phyloP scores from a whole-genome alignment of 2,113 vertebrate genomes.

The Sander lucioperca region DNA sequence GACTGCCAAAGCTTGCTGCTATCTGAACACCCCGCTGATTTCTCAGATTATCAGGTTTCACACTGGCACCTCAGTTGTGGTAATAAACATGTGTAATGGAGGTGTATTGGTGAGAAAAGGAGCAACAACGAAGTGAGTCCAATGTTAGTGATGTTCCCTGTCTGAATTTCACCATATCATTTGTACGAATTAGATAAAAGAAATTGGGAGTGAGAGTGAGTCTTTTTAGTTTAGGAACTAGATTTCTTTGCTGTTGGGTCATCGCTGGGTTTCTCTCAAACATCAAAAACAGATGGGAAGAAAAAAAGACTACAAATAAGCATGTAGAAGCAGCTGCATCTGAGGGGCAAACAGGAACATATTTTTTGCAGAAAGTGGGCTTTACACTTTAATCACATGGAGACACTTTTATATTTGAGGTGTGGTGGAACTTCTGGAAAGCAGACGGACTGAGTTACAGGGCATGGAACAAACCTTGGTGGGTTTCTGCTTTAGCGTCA shows the following conservation, averaged over 20 bases:
- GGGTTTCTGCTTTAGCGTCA: conserved; percentile 29
- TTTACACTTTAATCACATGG: conserved; percentile 26
- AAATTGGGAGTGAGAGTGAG: not conserved
- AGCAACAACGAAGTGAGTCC: conserved; percentile 48
- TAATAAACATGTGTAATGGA: conserved; percentile 61
- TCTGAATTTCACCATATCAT: conserved; percentile 12
- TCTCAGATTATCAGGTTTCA: conserved; percentile 70
- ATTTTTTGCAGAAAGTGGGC: conserved; percentile 37
- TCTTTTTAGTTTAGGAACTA: conserved; percentile 17
- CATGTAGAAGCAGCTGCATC: conserved; percentile 34
- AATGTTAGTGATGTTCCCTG: not conserved
- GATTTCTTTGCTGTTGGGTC: conserved; percentile 50
- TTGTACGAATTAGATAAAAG: not conserved
- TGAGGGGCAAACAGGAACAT: conserved; percentile 39
- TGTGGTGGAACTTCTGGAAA: conserved; percentile 29
- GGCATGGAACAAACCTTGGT: conserved; percentile 1
- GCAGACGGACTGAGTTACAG: conserved; percentile 32
- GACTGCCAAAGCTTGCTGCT: conserved; percentile 37
- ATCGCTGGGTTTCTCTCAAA: conserved; percentile 40
- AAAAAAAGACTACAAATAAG: conserved; percentile 38
- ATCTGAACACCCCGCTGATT: conserved; percentile 62
- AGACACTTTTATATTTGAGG: conserved; percentile 25
- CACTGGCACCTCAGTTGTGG: conserved; percentile 54
- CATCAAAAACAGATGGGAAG: conserved; percentile 66
- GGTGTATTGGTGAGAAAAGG: conserved; percentile 41